A percentile compares a stretch with the other conserved stretches of the same genome.
phyloP scores from a whole-genome alignment of 2,113 vertebrate species.

The Ceyx margarethae region DNA sequence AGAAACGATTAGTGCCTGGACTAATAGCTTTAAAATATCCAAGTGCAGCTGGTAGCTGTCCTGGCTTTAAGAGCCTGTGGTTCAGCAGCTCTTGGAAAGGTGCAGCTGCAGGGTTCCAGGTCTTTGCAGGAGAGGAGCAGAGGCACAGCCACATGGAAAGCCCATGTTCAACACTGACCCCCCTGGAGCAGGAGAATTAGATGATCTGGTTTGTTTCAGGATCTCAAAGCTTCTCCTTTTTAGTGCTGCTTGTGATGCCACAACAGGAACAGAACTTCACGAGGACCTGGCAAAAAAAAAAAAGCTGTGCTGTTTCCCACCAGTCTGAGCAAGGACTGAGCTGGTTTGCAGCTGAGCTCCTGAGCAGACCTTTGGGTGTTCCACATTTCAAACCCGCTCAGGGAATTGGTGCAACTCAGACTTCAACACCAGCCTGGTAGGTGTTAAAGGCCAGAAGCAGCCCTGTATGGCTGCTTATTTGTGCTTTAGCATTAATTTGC shows the following conservation, averaged over 20 bases:
- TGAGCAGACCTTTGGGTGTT: background rate
- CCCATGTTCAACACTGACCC: background rate
- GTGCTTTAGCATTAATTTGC: background rate
- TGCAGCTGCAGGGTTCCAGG: background rate
- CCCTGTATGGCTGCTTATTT: background rate
- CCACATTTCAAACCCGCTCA: background rate
- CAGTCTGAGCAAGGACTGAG: background rate
- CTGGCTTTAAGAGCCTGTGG: fast-evolving
- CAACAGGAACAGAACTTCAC: background rate
- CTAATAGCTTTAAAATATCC: background rate
- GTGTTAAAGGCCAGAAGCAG: background rate
- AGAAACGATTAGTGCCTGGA: background rate
- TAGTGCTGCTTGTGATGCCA: background rate
- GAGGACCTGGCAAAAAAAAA: background rate
- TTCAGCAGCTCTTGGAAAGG: background rate
- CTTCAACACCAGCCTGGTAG: background rate
- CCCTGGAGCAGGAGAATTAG: background rate
- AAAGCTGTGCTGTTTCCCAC: background rate
- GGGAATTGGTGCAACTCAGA: background rate
- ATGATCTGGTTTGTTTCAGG: background rate
- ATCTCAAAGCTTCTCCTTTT: background rate
- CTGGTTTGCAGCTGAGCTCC: background rate
- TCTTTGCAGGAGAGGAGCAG: background rate
- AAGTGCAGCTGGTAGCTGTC: background rate
- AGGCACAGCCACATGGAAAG: background rate